phyloP scores from a whole-genome alignment of 2,888 invertebrate genomes.

The Drosophila formosana region DNA sequence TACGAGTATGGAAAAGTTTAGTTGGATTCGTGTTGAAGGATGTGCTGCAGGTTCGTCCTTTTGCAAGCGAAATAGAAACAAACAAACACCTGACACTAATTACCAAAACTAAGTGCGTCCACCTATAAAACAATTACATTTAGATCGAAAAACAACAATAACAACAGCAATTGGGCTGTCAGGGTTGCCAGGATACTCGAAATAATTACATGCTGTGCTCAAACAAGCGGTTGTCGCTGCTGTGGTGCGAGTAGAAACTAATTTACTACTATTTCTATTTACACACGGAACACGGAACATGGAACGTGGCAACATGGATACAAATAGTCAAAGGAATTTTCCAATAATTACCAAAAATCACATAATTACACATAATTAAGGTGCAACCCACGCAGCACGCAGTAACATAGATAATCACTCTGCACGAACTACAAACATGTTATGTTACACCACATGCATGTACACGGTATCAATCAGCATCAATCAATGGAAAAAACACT shows the following conservation, averaged over 20 bases:
- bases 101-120: constrained; percentile 51
- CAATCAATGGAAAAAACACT: background rate
- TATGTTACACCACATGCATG: background rate
- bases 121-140: constrained; percentile 63
- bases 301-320: background rate
- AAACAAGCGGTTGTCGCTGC: constrained; percentile 1
- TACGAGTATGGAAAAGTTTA: constrained; percentile 9
- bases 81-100: constrained; percentile 68
- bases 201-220: constrained; percentile 63
- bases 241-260: constrained; percentile 27
- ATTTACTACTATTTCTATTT: constrained; percentile 67
- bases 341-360: constrained; percentile 78
- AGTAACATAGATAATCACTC: constrained; percentile 58
- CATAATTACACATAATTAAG: constrained; percentile 75
- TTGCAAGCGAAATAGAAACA: constrained; percentile 34
- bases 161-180: constrained; percentile 10
- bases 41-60: background rate
- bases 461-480: background rate
- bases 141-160: constrained; percentile 49
- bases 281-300: constrained; percentile 55
- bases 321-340: constrained; percentile 56
- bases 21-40: constrained; percentile 16
- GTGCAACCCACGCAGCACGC: constrained; percentile 28
- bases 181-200: constrained; percentile 68
- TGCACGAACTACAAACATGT: background rate